Conservation (phyloP, 2,113 vertebrate species). For the Sinocyclocheilus grahami region DNA sequence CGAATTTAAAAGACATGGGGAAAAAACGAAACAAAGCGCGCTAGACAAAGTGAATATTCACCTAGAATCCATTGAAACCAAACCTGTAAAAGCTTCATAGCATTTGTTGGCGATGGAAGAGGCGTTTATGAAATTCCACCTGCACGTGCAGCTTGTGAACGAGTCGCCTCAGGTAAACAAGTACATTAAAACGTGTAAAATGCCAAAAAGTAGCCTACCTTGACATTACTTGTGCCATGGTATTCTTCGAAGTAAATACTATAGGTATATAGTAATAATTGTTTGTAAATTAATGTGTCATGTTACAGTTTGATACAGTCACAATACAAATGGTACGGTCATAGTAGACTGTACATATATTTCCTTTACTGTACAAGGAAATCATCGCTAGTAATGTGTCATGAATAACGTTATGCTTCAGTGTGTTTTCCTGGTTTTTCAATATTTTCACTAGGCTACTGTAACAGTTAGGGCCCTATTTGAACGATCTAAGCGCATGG, state of each 20-base stretch:
- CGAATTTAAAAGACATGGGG: not conserved
- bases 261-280: not conserved
- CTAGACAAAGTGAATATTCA: not conserved
- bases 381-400: not conserved
- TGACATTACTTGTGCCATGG: not conserved
- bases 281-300: not conserved
- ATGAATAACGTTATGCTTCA: not conserved
- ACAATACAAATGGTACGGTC: too few species aligned
- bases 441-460: not conserved
- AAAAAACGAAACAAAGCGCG: not conserved
- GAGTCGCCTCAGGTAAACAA: not conserved
- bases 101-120: not conserved
- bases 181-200: not conserved
- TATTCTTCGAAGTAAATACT: not conserved
- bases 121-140: not conserved
- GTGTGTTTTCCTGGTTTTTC: not conserved
- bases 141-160: constrained; percentile 9
- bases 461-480: too few species aligned
- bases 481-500: too few species aligned
- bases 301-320: too few species aligned
- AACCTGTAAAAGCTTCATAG: not conserved
- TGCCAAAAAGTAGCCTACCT: not conserved
- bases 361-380: too few species aligned
- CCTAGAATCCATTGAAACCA: not conserved
- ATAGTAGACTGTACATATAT: too few species aligned